Conservation (phyloP, 2,113 vertebrate species). For the Cyanoramphus novaezelandiae region DNA sequence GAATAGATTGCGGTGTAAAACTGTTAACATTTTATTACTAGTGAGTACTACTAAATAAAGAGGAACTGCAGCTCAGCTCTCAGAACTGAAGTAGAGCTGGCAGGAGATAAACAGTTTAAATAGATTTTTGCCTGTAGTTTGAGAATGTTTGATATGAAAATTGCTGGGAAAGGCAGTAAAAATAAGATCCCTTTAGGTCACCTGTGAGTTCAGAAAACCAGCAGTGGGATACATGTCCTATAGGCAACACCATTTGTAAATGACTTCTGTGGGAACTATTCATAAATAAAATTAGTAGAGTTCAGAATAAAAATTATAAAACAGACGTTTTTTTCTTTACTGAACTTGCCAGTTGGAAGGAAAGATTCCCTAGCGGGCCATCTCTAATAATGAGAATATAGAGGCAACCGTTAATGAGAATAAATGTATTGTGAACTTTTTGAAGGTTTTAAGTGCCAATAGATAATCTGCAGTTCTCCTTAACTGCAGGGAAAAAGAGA, state of each 20-base stretch:
- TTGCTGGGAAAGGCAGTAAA: background rate
- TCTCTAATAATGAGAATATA: background rate
- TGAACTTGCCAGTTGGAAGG: background rate
- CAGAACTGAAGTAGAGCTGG: background rate
- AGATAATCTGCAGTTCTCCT: slow-evolving; percentile 17
- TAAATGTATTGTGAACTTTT: slow-evolving; percentile 24
- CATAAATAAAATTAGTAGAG: slow-evolving; percentile 38
- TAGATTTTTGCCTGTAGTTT: background rate
- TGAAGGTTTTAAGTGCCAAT: slow-evolving; percentile 21
- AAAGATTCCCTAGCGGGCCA: background rate
- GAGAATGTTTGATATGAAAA: slow-evolving; percentile 22
- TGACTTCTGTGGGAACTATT: slow-evolving; percentile 23
- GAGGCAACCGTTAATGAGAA: background rate
- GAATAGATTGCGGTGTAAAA: background rate
- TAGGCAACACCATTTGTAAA: slow-evolving; percentile 13
- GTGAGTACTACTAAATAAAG: background rate
- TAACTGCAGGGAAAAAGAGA: slow-evolving; percentile 4
- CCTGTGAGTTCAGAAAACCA: slow-evolving; percentile 6
- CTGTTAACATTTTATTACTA: background rate
- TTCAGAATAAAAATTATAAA: slow-evolving; percentile 53
- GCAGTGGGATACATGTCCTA: background rate
- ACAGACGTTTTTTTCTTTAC: background rate
- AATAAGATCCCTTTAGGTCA: slow-evolving; percentile 6
- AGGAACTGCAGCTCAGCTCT: background rate
- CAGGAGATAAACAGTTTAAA: background rate